Base-by-base conservation (phyloP, 1,140 invertebrate genomes). In the Drosophila sulfurigaster region DNA sequence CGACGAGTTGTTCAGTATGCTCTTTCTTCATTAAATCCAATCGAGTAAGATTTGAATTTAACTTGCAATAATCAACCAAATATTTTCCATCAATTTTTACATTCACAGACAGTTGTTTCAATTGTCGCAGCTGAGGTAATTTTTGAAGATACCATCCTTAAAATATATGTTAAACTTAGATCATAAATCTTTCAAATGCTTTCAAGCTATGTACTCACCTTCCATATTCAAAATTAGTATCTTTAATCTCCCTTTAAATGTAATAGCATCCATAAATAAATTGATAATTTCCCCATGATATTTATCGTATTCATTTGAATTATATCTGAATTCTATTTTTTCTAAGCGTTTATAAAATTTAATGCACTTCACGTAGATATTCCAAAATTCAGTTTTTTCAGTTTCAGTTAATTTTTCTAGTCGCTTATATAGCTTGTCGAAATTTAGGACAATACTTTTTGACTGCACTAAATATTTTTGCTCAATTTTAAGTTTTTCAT, bases 51-150 rank as follows among this genome's bases (percentile, higher is more conserved):
- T 20, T 56, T 16, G n/a, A 13, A 46, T 66, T 54, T 8, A 10
- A 16, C n/a, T 20, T 4, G 51, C 63, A 66, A 25, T 54, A 66
- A 6, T 66, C 38, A 45, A 8, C 10, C 6, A 66, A 56, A 2
- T 46, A 1, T 4, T 11, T 10, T 10, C 13, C 15, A 15, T 54
- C 15, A 4, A 43, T 11, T 28, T 25, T 64, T 2, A 15, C n/a
- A 54, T 56, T 46, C 13, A 66, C 10, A 1, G 6, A 1, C 1
- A 66, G 51, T 1, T 35, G 51, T 15, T 6, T 3, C 1, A 48
- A 15, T 28, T 66, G 5, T 1, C 5, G 11, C 0, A 66, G 20
- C 1, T 35, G 13, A 20, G 28, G 51, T 7, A 57, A 20, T 28
- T 25, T 30, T 4, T 35, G 11, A 32, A 66, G 13, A 25, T 1